Evolutionary conservation across 2,888 invertebrate species (phyloP), one percentile per base, ranked within the genome.

Genomic region (Campoletis raptor): DNA sequence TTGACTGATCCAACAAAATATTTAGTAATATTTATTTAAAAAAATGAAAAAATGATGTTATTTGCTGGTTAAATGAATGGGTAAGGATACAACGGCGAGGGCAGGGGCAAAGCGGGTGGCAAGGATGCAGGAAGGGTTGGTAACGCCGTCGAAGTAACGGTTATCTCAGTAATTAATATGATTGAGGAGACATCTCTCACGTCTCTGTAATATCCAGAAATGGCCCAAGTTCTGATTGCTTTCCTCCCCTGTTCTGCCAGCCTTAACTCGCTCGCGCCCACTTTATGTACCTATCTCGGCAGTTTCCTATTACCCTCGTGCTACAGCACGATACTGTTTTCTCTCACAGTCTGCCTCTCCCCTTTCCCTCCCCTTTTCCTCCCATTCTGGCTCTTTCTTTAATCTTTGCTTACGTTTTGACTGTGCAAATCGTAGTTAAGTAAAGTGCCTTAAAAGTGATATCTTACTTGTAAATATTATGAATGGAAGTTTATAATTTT

Each of bases 151-250:
- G 92, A 93, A 93, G 92, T 91, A 92, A 90, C 91, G 92, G 92
- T 94, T 94, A 94, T 94, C 94, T 94, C 90, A 91, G 93, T 93
- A 94, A 94, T 94, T 94, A 94, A 94, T 94, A 94, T 94, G 94
- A 94, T 94, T 93, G 94, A 94, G 94, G 93, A 93, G 94, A 94
- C 94, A 94, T 94, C 93, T 94, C 94, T 94, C 94, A 93, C 93
- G 93, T 94, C 93, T 93, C 92, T 90, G 94, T 94, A 93, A 94
- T 94, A 94, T 94, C 93, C 92, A 93, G 93, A 92, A 94, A 94
- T 94, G 94, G 94, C 93, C 93, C 93, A 94, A 94, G 94, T 94
- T 94, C 94, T 94, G 94, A 94, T 94, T 94, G 94, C 94, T 94
- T 94, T 93, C 91, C 93, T 83, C 89, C 89, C 89, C 92, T 90